Percentiles rank a stretch among this genome's conserved stretches.
phyloP scores from a whole-genome alignment of 2,113 vertebrate genomes.

The Anhinga anhinga region DNA sequence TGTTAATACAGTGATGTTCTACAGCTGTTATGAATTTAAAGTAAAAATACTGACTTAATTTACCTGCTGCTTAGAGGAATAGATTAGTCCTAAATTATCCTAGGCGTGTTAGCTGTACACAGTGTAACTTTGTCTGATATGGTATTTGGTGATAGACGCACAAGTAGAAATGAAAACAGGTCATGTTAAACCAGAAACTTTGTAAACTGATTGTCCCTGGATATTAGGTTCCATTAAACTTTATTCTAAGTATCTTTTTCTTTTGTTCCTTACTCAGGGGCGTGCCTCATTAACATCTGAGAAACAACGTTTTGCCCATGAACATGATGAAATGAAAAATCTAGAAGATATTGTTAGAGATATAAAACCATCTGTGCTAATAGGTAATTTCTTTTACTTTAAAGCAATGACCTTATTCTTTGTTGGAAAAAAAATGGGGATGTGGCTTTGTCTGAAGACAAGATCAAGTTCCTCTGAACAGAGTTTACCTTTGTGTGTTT shows the following conservation, averaged over 20 bases:
- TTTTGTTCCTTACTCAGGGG: slow-evolving; percentile 72
- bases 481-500: slow-evolving; percentile 34
- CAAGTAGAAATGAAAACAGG: background rate
- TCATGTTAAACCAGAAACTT: background rate
- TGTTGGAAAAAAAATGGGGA: background rate
- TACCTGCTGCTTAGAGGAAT: background rate
- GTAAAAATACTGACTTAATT: background rate
- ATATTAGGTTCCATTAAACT: background rate
- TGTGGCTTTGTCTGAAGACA: slow-evolving; percentile 4
- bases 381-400: slow-evolving; percentile 79
- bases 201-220: background rate
- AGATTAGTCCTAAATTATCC: background rate
- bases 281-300: slow-evolving; percentile 87
- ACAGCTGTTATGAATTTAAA: background rate
- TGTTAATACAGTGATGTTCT: background rate
- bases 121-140: background rate
- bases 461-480: slow-evolving; percentile 30
- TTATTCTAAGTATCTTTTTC: background rate
- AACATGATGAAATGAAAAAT: slow-evolving; percentile 86
- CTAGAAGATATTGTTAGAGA: slow-evolving; percentile 85
- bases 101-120: background rate
- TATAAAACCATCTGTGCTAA: slow-evolving; percentile 90
- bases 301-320: slow-evolving; percentile 88
- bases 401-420: slow-evolving; percentile 1
- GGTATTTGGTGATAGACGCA: background rate